These are phyloP conservation scores for Acestrorhynchus altus DNA, from an alignment of 2,797 vertebrate genomes.

Conservation along the genomic window DNA sequence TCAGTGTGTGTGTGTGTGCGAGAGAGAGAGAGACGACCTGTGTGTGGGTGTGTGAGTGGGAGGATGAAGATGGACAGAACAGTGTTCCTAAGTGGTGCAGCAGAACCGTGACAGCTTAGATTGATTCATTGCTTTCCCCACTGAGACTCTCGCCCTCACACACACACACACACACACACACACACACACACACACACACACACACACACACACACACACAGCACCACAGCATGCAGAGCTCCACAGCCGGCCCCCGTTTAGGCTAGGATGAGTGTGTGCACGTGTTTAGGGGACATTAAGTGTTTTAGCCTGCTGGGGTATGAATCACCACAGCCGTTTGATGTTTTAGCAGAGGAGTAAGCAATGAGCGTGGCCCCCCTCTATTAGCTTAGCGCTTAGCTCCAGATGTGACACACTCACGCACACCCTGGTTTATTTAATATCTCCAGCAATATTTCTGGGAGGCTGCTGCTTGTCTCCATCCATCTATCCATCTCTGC, in stretches of 20 bases:
- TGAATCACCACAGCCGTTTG: slow-evolving; percentile 90
- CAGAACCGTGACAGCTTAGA: slow-evolving; percentile 65
- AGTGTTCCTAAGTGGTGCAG: slow-evolving; percentile 63
- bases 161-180: slow-evolving; percentile 31
- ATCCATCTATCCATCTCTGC: slow-evolving; percentile 54
- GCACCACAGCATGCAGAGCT: slow-evolving; percentile 16
- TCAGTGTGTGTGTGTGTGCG: slow-evolving; percentile 30
- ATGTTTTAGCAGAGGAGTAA: slow-evolving; percentile 85
- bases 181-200: slow-evolving; percentile 10
- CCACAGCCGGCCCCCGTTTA: slow-evolving; percentile 71
- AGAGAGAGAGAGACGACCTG: background rate
- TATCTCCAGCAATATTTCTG: slow-evolving; percentile 88
- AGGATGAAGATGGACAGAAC: slow-evolving; percentile 57
- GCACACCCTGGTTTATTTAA: slow-evolving; percentile 89
- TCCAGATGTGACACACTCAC: slow-evolving; percentile 85
- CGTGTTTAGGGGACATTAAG: slow-evolving; percentile 80
- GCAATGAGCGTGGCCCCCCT: slow-evolving; percentile 72
- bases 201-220: slow-evolving; percentile 9
- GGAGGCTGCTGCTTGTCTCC: slow-evolving; percentile 37
- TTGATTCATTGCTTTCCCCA: slow-evolving; percentile 87
- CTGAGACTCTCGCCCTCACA: slow-evolving; percentile 81
- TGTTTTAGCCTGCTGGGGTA: slow-evolving; percentile 85
- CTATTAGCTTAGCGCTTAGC: slow-evolving; percentile 80
- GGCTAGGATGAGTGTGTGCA: slow-evolving; percentile 74
- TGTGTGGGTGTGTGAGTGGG: slow-evolving; percentile 32